A percentile compares a stretch with the other conserved stretches of the same genome.
These are phyloP conservation scores for Bemisia tabaci DNA, from an alignment of 1,140 invertebrate species.

Conservation along the genomic window DNA sequence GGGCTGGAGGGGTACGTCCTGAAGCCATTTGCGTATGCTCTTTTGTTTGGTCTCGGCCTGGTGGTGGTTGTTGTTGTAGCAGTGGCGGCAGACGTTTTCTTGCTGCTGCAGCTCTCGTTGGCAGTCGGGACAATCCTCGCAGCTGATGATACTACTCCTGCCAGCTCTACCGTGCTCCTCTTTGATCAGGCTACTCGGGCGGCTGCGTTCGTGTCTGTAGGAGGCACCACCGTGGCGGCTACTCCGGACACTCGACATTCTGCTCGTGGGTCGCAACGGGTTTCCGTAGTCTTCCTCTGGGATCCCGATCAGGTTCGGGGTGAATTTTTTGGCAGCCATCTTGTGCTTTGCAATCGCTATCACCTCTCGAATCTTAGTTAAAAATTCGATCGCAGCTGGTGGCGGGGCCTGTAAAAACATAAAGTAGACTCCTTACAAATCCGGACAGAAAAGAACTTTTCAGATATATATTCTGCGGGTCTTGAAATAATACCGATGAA, in stretches of 20 bases:
- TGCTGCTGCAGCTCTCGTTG: constrained; percentile 25
- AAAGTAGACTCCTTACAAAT: no score
- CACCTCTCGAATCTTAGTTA: constrained; percentile 73
- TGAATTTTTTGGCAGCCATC: constrained; percentile 63
- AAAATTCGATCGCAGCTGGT: constrained; percentile 69
- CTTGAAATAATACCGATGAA: neutral
- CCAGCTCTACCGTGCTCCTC: constrained; percentile 35
- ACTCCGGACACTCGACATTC: neutral
- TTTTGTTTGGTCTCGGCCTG: constrained; percentile 48
- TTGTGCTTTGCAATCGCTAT: constrained; percentile 75
- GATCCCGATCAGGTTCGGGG: constrained; percentile 61
- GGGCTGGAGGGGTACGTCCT: constrained; percentile 38
- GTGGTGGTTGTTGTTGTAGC: constrained; percentile 29
- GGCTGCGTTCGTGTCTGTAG: constrained; percentile 27
- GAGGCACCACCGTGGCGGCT: constrained; percentile 5
- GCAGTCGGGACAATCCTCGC: constrained; percentile 50
- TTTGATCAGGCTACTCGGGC: constrained; percentile 29
- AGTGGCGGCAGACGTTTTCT: constrained; percentile 33
- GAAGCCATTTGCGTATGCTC: constrained; percentile 61
- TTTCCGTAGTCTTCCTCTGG: constrained; percentile 51
- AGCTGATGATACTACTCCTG: constrained; percentile 39
- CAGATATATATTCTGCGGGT: no score
- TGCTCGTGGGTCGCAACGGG: constrained; percentile 10
- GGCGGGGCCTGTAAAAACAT: constrained; percentile 54
- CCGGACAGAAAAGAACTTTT: no score